Base-by-base conservation (phyloP, 2,113 vertebrate genomes). In the Pycnonotus jocosus region DNA sequence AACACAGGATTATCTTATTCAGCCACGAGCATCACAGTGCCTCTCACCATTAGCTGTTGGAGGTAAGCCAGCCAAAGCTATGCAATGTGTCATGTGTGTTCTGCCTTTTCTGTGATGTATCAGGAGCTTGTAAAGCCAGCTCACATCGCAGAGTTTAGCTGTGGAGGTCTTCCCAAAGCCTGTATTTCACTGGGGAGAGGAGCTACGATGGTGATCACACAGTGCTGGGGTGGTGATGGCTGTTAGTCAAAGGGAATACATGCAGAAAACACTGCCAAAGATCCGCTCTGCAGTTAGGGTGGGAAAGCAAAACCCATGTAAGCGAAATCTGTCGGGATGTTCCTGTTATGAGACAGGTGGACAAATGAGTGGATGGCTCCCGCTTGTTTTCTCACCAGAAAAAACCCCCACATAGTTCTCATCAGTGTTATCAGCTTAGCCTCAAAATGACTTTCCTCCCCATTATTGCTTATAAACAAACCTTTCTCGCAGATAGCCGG, bases 391-490 rank as follows among this genome's bases (percentile, higher is more conserved):
- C 82, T 58, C 24, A 79, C 78, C 38, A 60, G 47, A 69, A 65
- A 62, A 76, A 57, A 80, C 35, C 62, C 71, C 80, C 88, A 77
- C 88, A 77, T 93, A 97, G 69, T 97, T 95, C 97, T 98, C 98
- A 97, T 98, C 98, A 97, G 95, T 70, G 97, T 98, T 98, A 98
- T 98, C 98, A 98, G 97, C 81, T 87, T 97, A 95, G 97, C 97
- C 97, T 98, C 96, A 95, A 98, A 98, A 98, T 98, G 96, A 98
- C 97, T 98, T 98, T 96, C 95, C 95, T 97, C 92, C 92, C 97
- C 97, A 97, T 98, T 98, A 98, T 97, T 97, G 97, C 98, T 98
- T 98, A 97, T 98, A 98, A 98, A 98, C 97, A 98, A 98, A 97
- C 97, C 98, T 98, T 98, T 98, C 98, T 98, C 98, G 96, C 96